phyloP scores from a whole-genome alignment of 2,113 vertebrate genomes.

The Silurus meridionalis region DNA sequence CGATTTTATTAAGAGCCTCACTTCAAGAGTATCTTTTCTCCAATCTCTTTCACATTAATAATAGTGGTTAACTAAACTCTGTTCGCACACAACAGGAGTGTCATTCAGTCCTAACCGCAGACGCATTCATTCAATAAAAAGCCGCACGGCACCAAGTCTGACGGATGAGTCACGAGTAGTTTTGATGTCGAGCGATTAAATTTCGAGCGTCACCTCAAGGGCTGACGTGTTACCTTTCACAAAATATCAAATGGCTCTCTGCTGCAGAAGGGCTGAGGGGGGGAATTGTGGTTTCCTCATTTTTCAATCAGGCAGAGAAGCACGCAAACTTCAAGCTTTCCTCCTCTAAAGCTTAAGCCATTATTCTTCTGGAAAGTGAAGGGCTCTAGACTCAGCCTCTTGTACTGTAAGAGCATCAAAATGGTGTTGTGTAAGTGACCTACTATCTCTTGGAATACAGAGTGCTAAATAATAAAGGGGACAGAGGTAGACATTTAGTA shows the following conservation, averaged over 20 bases:
- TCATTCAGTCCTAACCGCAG: background rate
- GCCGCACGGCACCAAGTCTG: background rate
- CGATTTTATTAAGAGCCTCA: background rate
- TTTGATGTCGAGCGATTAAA: background rate
- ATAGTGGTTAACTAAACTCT: background rate
- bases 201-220: background rate
- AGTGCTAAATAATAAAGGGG: background rate
- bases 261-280: background rate
- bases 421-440: background rate
- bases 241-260: background rate
- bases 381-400: background rate
- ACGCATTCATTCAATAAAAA: background rate
- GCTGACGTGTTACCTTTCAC: background rate
- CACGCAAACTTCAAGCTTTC: background rate
- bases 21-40: background rate
- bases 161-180: background rate
- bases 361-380: slow-evolving; percentile 14
- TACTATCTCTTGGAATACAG: background rate
- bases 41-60: background rate
- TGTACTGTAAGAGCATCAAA: background rate
- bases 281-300: background rate
- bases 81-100: slow-evolving; percentile 4
- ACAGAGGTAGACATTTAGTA: background rate
- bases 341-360: background rate
- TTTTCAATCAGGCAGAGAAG: background rate